Conservation (phyloP, 2,888 invertebrate species). For the Oxyteleia sp. region DNA sequence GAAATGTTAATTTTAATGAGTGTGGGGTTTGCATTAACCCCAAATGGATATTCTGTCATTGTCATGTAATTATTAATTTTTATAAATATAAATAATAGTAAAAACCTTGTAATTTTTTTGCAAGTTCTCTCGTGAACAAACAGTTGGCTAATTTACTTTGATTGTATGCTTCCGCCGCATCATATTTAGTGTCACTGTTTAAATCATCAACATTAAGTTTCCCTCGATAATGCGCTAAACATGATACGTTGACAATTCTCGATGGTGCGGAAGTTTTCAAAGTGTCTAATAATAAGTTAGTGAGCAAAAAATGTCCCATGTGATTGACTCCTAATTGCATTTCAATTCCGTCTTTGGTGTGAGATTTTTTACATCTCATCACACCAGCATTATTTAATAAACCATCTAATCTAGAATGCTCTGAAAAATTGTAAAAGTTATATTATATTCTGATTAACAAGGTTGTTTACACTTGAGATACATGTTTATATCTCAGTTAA, state of each 20-base stretch:
- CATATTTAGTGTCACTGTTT: constrained; percentile 90
- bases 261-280: constrained; percentile 91
- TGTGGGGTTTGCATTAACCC: too few relatives aligned
- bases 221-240: constrained; percentile 91
- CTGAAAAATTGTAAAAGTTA: too few relatives aligned
- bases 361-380: constrained; percentile 91
- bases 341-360: constrained; percentile 94
- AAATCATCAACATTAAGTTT: constrained; percentile 91
- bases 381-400: constrained; percentile 95
- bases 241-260: constrained; percentile 92
- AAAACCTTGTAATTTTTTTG: constrained; percentile 90
- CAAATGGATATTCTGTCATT: too few relatives aligned
- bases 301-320: constrained; percentile 94
- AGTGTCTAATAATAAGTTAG: constrained; percentile 91
- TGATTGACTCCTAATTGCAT: constrained; percentile 94
- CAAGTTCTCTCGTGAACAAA: constrained; percentile 92
- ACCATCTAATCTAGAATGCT: constrained; percentile 91
- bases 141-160: constrained; percentile 95
- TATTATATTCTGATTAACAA: too few relatives aligned
- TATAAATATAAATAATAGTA: neutral
- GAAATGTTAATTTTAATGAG: too few relatives aligned
- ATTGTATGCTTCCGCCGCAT: constrained; percentile 90
- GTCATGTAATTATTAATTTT: too few relatives aligned
- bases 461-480: too few relatives aligned
- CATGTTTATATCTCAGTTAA: too few relatives aligned